Base-by-base conservation (phyloP, 2,888 invertebrate genomes). In the Ditula angustiorana region DNA sequence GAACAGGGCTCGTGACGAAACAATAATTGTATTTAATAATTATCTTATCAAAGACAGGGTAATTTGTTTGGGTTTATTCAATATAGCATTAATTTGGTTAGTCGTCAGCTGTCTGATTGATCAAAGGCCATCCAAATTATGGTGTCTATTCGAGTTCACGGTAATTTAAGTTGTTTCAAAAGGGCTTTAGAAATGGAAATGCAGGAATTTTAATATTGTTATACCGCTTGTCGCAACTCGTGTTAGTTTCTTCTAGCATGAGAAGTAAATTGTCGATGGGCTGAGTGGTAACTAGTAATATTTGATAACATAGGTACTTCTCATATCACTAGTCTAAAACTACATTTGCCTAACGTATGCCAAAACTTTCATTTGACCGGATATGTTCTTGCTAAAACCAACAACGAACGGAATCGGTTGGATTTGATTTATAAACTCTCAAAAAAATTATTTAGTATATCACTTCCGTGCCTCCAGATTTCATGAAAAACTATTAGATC, bases 21-120 rank as follows among this genome's bases (percentile, higher is more conserved):
- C 75, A 80, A 85, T 90, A 91, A 91, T 91, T 86, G 84, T 78
- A 80, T 86, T 85, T 80, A 81, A 85, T 87, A 87, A 89, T 87
- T 85, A 84, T 80, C 80, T 82, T 81, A 84, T 83, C 85, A 84
- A 85, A 86, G 83, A 80, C 79, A 33, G 79, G 68, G 70, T 79
- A 84, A 85, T 86, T 85, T 83, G 83, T 83, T 85, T 83, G 73
- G 79, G 77, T 73, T 79, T 76, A 86, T 88, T 85, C 82, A 82
- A 85, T 89, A 85, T 77, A 74, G 77, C 77, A 73, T 78, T 86
- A 86, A 85, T 87, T 86, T 76, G 70, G 76, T 81, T 81, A 81
- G 75, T 75, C 77, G 78, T 73, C 85, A 85, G 81, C 78, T 84
- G 83, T 77, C 79, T 79, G 81, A 82, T 80, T 79, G 82, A 83